Evolutionary conservation across 2,797 vertebrate genomes (phyloP), one percentile per base, ranked within the genome.

Genomic region (Leptodactylus fallax): DNA sequence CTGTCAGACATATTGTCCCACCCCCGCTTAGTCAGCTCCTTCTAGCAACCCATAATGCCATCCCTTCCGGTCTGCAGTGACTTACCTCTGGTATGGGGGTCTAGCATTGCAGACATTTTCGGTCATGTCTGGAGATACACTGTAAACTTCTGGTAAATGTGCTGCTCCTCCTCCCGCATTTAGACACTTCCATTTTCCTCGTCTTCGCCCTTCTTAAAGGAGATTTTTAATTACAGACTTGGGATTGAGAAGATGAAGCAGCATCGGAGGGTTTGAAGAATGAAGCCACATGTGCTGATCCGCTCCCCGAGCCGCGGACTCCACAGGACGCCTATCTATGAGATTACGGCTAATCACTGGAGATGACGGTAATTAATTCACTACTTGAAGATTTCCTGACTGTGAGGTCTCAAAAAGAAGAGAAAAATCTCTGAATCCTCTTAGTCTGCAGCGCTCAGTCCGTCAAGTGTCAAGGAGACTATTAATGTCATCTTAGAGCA

Each of bases 201-300:
- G n/a, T 51, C 71, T 74, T 67, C 6, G 6, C 11, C 23, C 63
- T 67, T 67, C 16, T 45, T 74, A n/a, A 12, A 51, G 19, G 21
- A n/a, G 47, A 51, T n/a, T 77, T 53, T 61, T 61, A 81, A 81
- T 81, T 63, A 63, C 79, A 61, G 79, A 49, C 56, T 23, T 47
- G 45, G 45, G 77, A 79, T 58, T 77, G 21, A 27, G 78, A 27
- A 3, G 25, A 81, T 81, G 56, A 81, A n/a, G 25, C 25, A 10
- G 51, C 27, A 21, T 19, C 27, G 36, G 27, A 61, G 79, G 25
- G 16, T 80, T n/a, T 61, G 25, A 61, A 12, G 78, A 36, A n/a
- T 36, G 58, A 61, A 61, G 58, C 11, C 21, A 23, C 49, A 23
- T 14, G 21, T n/a, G 53, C 16, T n/a, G 53, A 79, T 47, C 47